A percentile compares a stretch with the other conserved stretches of the same genome.
phyloP scores from a whole-genome alignment of 2,888 invertebrate species.

The Lochmaea crataegi region DNA sequence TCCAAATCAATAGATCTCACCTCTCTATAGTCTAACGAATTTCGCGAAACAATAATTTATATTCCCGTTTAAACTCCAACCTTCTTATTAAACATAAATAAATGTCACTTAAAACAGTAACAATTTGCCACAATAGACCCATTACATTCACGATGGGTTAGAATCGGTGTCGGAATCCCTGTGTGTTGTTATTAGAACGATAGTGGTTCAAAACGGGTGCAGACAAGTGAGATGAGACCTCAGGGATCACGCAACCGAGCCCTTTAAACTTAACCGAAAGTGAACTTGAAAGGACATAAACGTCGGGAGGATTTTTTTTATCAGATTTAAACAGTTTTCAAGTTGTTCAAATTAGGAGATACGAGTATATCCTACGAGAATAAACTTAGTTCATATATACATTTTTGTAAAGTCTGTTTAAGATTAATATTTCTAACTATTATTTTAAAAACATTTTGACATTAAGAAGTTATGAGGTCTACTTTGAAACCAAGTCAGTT shows the following conservation, averaged over 20 bases:
- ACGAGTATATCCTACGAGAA: too few species aligned
- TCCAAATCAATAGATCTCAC: too few species aligned
- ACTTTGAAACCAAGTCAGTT: too few species aligned
- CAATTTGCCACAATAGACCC: not conserved
- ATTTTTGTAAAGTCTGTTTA: too few species aligned
- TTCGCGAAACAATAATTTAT: not conserved
- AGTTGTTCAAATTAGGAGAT: not conserved
- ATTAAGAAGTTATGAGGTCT: too few species aligned
- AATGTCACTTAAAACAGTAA: conserved; percentile 1
- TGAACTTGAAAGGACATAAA: not conserved
- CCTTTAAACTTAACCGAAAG: conserved; percentile 16
- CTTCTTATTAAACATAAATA: not conserved
- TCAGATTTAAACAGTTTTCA: not conserved
- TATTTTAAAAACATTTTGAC: too few species aligned
- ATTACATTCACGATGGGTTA: not conserved
- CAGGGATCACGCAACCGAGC: conserved; percentile 20
- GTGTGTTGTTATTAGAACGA: conserved; percentile 20
- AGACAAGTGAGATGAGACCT: conserved; percentile 26
- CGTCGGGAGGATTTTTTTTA: not conserved
- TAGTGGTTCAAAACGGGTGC: conserved; percentile 17
- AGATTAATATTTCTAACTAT: too few species aligned
- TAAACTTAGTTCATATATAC: too few species aligned
- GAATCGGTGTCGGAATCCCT: conserved; percentile 16
- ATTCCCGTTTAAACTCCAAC: not conserved
- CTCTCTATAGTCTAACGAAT: too few species aligned